These are phyloP conservation scores for Patella depressa DNA, from an alignment of 2,888 invertebrate genomes.

Conservation along the genomic window DNA sequence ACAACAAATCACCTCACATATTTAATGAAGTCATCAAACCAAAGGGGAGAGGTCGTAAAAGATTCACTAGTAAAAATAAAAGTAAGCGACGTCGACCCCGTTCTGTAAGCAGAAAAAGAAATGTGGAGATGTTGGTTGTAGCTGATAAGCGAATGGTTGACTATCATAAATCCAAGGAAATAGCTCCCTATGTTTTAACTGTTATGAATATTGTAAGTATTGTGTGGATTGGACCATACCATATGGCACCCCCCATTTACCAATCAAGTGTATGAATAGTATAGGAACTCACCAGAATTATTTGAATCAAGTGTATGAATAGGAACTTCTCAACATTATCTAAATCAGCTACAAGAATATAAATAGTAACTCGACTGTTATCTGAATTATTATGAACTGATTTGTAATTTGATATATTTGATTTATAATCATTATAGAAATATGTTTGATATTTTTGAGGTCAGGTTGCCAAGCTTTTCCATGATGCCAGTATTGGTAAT, in stretches of 20 bases:
- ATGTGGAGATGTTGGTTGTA: conserved; percentile 68
- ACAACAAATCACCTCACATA: conserved; percentile 31
- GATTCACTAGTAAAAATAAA: neutral
- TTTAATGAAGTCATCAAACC: conserved; percentile 39
- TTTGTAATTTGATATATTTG: no score
- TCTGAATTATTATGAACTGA: no score
- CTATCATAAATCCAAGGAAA: conserved; percentile 75
- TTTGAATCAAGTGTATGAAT: no score
- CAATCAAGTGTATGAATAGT: no score
- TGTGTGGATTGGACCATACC: neutral
- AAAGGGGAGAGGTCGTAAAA: conserved; percentile 2
- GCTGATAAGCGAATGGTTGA: conserved; percentile 65
- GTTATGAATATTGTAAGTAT: conserved; percentile 89
- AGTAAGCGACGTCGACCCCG: conserved; percentile 25
- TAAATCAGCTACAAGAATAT: no score
- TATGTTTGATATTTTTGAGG: conserved; percentile 43
- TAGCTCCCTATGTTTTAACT: conserved; percentile 83
- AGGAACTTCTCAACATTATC: no score
- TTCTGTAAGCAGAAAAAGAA: conserved; percentile 48
- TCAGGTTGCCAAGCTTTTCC: conserved; percentile 67
- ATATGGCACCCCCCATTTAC: no score
- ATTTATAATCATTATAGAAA: neutral
- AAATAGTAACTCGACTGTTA: no score
- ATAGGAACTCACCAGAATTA: no score
- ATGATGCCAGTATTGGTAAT: conserved; percentile 86